Evolutionary conservation across 1,140 invertebrate genomes (phyloP).

Genomic region (Pogonus chalceus): DNA sequence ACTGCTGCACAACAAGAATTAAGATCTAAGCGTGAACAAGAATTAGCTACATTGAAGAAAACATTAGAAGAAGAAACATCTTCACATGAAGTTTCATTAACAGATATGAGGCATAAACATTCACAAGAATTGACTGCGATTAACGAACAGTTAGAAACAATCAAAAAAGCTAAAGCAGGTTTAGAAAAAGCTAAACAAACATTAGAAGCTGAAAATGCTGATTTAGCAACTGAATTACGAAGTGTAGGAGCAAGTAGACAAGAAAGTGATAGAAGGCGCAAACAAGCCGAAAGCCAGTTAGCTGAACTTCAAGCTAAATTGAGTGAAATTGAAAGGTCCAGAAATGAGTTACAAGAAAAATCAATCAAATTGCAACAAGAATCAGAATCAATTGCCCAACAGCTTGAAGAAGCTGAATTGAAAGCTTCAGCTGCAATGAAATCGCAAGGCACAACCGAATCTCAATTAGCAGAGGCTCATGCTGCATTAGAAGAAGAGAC

Average conservation of each 20-base stretch:
- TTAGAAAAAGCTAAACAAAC: slow-evolving; percentile 82
- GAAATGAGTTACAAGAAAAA: slow-evolving; percentile 62
- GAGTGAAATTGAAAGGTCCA: slow-evolving; percentile 50
- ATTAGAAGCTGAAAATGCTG: slow-evolving; percentile 88
- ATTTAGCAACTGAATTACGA: slow-evolving; percentile 84
- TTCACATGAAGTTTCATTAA: slow-evolving; percentile 67
- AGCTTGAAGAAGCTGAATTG: slow-evolving; percentile 76
- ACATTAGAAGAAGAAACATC: slow-evolving; percentile 80
- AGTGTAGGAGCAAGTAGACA: slow-evolving; percentile 68
- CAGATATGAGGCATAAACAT: slow-evolving; percentile 87
- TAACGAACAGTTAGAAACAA: slow-evolving; percentile 83
- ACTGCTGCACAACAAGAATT: slow-evolving; percentile 90
- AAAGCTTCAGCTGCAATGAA: slow-evolving; percentile 72
- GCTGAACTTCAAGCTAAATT: slow-evolving; percentile 62
- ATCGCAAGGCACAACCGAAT: slow-evolving; percentile 64
- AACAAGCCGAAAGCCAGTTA: slow-evolving; percentile 80
- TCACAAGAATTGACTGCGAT: slow-evolving; percentile 73
- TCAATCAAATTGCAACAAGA: slow-evolving; percentile 64
- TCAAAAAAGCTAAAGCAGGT: slow-evolving; percentile 74
- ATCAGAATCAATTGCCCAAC: slow-evolving; percentile 63
- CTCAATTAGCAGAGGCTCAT: slow-evolving; percentile 73
- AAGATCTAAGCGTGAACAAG: slow-evolving; percentile 88
- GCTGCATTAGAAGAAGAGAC: slow-evolving; percentile 91
- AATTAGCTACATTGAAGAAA: slow-evolving; percentile 85
- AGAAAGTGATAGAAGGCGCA: slow-evolving; percentile 85